Evolutionary conservation across 1,140 invertebrate species (phyloP), one percentile per base, ranked within the genome.

Genomic region (Cyclina sinensis): DNA sequence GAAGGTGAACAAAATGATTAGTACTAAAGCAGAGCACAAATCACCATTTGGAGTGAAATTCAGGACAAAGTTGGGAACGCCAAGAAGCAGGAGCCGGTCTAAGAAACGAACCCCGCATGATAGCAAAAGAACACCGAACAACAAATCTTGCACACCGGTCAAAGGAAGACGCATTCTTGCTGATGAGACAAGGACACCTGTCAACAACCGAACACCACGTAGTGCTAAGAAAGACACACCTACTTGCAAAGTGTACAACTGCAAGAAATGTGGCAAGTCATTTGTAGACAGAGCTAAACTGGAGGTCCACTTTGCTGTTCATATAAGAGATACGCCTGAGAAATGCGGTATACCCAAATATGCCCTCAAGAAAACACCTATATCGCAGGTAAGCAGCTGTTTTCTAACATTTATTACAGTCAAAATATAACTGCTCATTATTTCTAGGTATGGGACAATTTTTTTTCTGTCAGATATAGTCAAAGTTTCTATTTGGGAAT

Each of bases 241-340:
- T 2, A 37, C n/a, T 14, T 30, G 70, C 18, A 48, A 57, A 24
- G 48, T 18, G 30, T 78, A 57, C 37, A 78, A 32, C 18, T 86
- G 84, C 39, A 57, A 43, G 73, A 86, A 86, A 51, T 86, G 84
- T n/a, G 84, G 84, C 14, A 86, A 86, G 57, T 59, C 48, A 27
- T 86, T 86, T 30, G 51, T 78, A 14, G 84, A 86, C 35, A 73
- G 30, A 27, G 46, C 84, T 14, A 76, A 86, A 35, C 51, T 78
- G 30, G 68, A 86, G 21, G 84, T 86, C 0, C 84, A 86, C 30
- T 78, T 78, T 48, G 27, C 74, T 0, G 51, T 78, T 24, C 84
- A 86, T 24, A 24, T 37, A 1, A 39, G 54, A 24, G 84, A 86
- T 18, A 86, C 84, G 16, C 82, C 82, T 2, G 54, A 78, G 14